Evolutionary conservation across 2,113 vertebrate species (phyloP), one percentile per base, ranked within the genome.

Genomic region (Dascyllus trimaculatus): DNA sequence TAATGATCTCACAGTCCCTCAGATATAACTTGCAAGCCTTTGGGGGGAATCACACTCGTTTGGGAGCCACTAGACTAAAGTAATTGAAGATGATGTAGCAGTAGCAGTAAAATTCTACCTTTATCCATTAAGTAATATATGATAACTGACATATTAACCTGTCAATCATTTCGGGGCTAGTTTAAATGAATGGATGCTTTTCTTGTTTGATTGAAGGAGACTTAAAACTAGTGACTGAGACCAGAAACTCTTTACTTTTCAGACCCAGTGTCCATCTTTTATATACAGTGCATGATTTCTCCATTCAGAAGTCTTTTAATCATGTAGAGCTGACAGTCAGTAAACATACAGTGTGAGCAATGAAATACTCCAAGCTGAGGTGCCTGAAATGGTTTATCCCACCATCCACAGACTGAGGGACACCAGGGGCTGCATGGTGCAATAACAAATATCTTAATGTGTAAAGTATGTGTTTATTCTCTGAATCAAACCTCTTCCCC

Each of bases 391-490:
- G 45, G 21, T 58, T 79, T 60, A 77, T 84, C 56, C 66, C 66
- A 69, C 58, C 60, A 58, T 78, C 79, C 63, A 65, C 65, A 85
- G 70, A 56, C 62, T n/a, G 1, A 2, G 63, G 60, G 71, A 65
- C 84, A 86, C 77, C 75, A 75, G 85, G 65, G 85, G 85, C 75
- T 69, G 65, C 77, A 63, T 73, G 78, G 82, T 83, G 64, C 74
- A 86, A 86, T 82, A 91, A 89, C 87, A 92, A 93, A 92, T 85
- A 91, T 86, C 80, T 79, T 84, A 81, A 92, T 92, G 85, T 88
- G 86, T 90, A 85, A 89, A 89, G 86, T 82, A 87, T 67, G 54
- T 92, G 87, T 93, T 91, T 90, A 92, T 92, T 93, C 88, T 91
- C 79, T 85, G 83, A 89, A 90, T 88, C 87, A 75, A 93, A 88